Percentiles rank a stretch among this genome's conserved stretches.
phyloP scores from a whole-genome alignment of 1,140 invertebrate species.

The Drosophila obscura region DNA sequence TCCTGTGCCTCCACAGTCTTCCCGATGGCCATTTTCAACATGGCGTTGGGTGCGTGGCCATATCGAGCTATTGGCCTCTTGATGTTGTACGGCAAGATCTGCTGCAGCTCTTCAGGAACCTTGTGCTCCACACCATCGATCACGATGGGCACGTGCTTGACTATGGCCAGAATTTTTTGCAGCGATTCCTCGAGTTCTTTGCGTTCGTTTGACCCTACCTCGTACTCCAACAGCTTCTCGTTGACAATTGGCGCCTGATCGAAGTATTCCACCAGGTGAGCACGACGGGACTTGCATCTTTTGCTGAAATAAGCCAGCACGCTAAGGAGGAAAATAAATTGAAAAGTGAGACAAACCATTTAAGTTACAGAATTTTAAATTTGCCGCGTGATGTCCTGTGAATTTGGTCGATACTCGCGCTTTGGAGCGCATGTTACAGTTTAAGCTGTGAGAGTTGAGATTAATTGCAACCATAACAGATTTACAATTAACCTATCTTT shows the following conservation, averaged over 20 bases:
- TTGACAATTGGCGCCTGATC: constrained; percentile 84
- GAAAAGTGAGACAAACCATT: too few species aligned
- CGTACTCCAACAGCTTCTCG: constrained; percentile 92
- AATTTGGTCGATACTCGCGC: too few species aligned
- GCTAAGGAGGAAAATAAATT: too few species aligned
- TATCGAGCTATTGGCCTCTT: constrained; percentile 49
- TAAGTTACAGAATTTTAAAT: too few species aligned
- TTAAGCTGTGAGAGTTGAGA: too few species aligned
- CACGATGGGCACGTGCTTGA: constrained; percentile 93
- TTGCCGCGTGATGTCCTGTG: too few species aligned
- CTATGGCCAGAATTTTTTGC: constrained; percentile 86
- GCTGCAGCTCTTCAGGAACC: constrained; percentile 84
- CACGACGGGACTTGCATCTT: neutral
- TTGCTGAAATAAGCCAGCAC: too few species aligned
- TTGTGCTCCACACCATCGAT: constrained; percentile 93
- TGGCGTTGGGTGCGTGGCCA: constrained; percentile 90
- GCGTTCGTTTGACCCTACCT: constrained; percentile 92
- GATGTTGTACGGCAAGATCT: constrained; percentile 48
- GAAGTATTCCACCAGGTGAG: constrained; percentile 36
- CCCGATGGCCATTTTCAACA: constrained; percentile 93
- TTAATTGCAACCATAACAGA: too few species aligned
- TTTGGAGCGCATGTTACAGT: too few species aligned
- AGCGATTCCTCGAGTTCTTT: constrained; percentile 88
- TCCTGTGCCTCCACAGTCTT: constrained; percentile 89
- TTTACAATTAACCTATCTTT: too few species aligned